Base-by-base conservation (phyloP, 2,113 vertebrate genomes). In the Toxotes jaculatrix region DNA sequence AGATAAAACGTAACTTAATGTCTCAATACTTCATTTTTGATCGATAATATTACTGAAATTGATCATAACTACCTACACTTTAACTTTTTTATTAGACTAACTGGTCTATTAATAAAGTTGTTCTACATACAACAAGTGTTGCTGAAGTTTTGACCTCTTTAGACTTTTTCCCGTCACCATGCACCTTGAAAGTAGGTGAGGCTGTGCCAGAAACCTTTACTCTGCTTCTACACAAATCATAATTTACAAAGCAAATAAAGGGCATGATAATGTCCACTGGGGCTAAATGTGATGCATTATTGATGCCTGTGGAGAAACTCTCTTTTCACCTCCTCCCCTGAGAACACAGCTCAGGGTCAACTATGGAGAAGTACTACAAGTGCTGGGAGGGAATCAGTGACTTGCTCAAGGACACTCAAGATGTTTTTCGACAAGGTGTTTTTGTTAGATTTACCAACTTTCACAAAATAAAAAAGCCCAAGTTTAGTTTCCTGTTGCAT, bases 201-300 rank as follows among this genome's bases (percentile, higher is more conserved):
- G 27, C 27, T 27, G 27, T 27, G 27, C 27, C 27, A 27, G 27
- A 27, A 27, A 27, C 27, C 27, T 27, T 27, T 27, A 27, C 27
- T 27, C 27, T 27, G 27, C 27, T 27, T 6, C 9, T 55, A n/a
- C 73, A 51, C 56, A 77, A 80, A 71, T 51, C 27, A 65, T 11
- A 66, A 63, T 67, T 76, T 42, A 64, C 56, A 55, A 74, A 75
- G 74, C 61, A 75, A 85, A 70, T 55, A 61, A 77, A 79, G 80
- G 77, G 74, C 83, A 74, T 27, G 59, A 5, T 53, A n/a, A 40
- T 36, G 77, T 77, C 85, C 63, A 31, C 12, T 49, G 53, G 47
- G 53, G 68, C 17, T 32, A 70, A 34, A 42, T 57, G 64, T 62
- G 79, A 75, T 68, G 9, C 43, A 63, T 85, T 75, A 82, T 79